Percentiles rank a stretch among this genome's conserved stretches.
Evolutionary conservation across 2,888 invertebrate genomes (phyloP).

Genomic region (Hybos culiciformis): DNA sequence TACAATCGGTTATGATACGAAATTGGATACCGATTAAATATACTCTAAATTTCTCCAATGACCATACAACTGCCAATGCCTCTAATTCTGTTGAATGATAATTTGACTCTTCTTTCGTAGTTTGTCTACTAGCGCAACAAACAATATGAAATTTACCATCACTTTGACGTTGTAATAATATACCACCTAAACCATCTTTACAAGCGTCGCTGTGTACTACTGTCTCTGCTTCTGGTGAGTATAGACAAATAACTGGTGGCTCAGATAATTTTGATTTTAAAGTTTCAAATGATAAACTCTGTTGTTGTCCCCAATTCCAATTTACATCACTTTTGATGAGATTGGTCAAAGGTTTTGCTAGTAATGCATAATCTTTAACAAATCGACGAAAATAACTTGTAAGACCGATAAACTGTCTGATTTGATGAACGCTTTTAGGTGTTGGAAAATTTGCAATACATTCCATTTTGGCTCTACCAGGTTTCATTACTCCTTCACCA

Average conservation of each 20-base stretch:
- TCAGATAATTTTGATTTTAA: slow-evolving; percentile 6
- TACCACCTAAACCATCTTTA: slow-evolving; percentile 8
- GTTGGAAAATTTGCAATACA: slow-evolving; percentile 20
- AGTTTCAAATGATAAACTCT: not conserved
- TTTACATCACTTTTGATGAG: not conserved
- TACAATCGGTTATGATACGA: no score
- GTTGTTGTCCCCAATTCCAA: not conserved
- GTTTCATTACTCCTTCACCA: not conserved
- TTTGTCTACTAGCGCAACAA: slow-evolving; percentile 8
- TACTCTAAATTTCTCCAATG: slow-evolving; percentile 12
- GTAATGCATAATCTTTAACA: slow-evolving; percentile 20
- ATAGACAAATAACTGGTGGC: slow-evolving; percentile 4
- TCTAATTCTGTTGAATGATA: slow-evolving; percentile 11
- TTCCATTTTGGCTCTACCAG: slow-evolving; percentile 16
- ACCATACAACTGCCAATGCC: slow-evolving; percentile 10
- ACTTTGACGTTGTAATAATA: slow-evolving; percentile 8
- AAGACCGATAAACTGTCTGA: slow-evolving; percentile 24
- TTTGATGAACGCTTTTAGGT: slow-evolving; percentile 18
- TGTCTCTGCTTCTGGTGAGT: slow-evolving; percentile 7
- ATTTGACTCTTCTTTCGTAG: slow-evolving; percentile 8
- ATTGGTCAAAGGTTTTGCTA: slow-evolving; percentile 21
- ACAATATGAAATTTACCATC: slow-evolving; percentile 7
- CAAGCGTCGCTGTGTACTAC: slow-evolving; percentile 11
- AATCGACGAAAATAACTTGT: slow-evolving; percentile 27
- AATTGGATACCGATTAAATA: no score